Base-by-base conservation (phyloP, 1,140 invertebrate species). In the Drosophila arizonae region DNA sequence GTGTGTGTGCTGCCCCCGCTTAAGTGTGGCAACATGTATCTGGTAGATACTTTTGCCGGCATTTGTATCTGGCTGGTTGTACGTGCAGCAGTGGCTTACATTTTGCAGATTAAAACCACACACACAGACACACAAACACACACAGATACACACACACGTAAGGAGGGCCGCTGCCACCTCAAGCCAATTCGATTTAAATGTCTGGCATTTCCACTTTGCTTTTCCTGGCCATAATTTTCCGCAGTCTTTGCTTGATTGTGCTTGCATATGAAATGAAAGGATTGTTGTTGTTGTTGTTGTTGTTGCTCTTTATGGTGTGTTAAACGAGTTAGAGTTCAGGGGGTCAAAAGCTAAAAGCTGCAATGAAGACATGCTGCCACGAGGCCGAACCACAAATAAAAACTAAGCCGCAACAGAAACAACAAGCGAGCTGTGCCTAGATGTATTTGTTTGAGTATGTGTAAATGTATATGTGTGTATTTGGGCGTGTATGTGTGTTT, bases 181-280 rank as follows among this genome's bases (percentile, higher is more conserved):
- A 67, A 88, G 79, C 84, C 84, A 88, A 88, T 88, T 88, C 84
- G 84, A 88, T 88, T 88, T 88, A 88, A 88, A 88, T 84, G 79
- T 84, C 84, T 89, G 62, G 73, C 85, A 80, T 81, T 88, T 87
- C 85, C 84, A 88, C 76, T 77, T 80, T 51, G 79, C 77, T 87
- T 87, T 86, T 88, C 84, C 82, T 81, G 82, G 62, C 76, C 68
- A 87, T 87, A 82, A 82, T 82, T 87, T 63, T 57, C n/a, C 55
- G 33, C 56, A 24, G 56, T 41, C 51, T 56, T 28, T 61, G 50
- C 50, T 68, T 43, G 46, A 43, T 60, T 68, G 36, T 24, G 43
- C 58, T 50, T 50, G 60, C 61, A 64, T 57, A 51, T 64, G 52
- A 50, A 71, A 57, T 50, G 30, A 41, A 21, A 58, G 62, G 24